Evolutionary conservation across 2,113 vertebrate genomes (phyloP).

Genomic region (Equus quagga): DNA sequence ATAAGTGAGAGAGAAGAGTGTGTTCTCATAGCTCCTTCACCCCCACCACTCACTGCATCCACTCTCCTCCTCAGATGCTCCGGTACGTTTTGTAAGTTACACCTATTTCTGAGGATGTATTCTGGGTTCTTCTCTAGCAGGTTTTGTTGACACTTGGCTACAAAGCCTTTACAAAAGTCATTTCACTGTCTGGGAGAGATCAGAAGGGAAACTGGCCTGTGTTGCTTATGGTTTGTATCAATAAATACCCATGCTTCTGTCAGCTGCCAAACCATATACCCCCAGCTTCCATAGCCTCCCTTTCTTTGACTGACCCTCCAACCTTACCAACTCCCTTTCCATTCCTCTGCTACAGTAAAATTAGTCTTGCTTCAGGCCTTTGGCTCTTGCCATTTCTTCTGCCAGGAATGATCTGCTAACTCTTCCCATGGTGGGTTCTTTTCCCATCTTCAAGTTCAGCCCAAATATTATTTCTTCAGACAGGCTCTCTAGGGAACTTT

Average conservation of each 20-base stretch:
- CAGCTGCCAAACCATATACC: background rate
- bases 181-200: background rate
- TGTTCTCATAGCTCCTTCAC: background rate
- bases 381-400: background rate
- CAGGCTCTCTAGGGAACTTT: background rate
- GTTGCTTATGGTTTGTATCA: background rate
- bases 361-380: background rate
- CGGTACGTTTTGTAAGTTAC: background rate
- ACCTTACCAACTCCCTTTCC: background rate
- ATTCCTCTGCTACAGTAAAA: background rate
- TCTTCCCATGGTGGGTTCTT: background rate
- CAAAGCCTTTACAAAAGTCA: background rate
- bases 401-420: too few relatives aligned
- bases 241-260: background rate
- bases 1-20: background rate
- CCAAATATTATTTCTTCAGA: background rate
- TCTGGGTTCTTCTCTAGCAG: background rate
- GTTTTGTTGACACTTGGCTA: background rate
- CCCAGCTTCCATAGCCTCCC: background rate
- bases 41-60: fast-evolving
- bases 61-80: background rate
- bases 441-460: background rate
- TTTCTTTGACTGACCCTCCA: background rate
- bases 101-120: background rate
- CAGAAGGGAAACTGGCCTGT: background rate